phyloP scores from a whole-genome alignment of 2,888 invertebrate genomes.

The Bembecia ichneumoniformis region DNA sequence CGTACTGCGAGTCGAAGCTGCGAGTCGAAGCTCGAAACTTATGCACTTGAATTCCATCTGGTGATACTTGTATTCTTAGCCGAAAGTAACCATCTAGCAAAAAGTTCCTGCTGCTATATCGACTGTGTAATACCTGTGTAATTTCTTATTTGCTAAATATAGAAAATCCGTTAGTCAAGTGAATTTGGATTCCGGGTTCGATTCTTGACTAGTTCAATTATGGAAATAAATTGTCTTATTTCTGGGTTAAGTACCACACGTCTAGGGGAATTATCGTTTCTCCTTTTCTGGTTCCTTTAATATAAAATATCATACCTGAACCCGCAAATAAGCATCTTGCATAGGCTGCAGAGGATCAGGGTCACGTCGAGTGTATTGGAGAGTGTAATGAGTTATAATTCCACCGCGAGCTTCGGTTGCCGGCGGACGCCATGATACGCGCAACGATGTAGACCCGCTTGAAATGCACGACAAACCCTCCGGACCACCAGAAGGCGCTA shows the following conservation, averaged over 20 bases:
- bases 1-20: too few relatives aligned
- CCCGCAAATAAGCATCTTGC: conserved; percentile 54
- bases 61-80: too few relatives aligned
- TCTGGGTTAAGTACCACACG: background rate
- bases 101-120: too few relatives aligned
- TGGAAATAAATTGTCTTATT: background rate
- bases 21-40: too few relatives aligned
- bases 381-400: conserved; percentile 60
- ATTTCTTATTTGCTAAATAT: too few relatives aligned
- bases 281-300: too few relatives aligned
- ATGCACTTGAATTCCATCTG: too few relatives aligned
- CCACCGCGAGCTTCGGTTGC: conserved; percentile 79
- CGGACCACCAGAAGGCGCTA: conserved; percentile 84
- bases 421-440: conserved; percentile 82
- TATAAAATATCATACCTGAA: conserved; percentile 33
- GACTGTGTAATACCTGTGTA: too few relatives aligned
- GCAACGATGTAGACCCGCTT: conserved; percentile 81
- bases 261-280: too few relatives aligned
- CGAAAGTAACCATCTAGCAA: too few relatives aligned
- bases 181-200: background rate
- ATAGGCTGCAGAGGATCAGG: conserved; percentile 48
- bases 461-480: conserved; percentile 80
- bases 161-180: too few relatives aligned
- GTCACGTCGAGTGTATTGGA: conserved; percentile 57
- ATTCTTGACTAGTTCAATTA: background rate